phyloP scores from a whole-genome alignment of 2,797 vertebrate genomes.

The Fistularia commersonii region DNA sequence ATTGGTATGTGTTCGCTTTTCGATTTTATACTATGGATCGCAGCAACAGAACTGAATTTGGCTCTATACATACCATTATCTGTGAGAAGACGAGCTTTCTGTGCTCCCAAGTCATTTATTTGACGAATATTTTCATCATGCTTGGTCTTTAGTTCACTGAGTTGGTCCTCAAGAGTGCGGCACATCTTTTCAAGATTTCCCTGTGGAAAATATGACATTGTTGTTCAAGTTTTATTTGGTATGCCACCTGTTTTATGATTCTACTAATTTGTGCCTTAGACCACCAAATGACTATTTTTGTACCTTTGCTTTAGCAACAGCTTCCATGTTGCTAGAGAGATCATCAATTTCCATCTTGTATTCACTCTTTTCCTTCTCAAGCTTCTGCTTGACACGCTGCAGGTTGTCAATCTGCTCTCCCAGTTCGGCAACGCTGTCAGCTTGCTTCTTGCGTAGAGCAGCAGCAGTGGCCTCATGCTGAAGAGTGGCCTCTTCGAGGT shows the following conservation, averaged over 20 bases:
- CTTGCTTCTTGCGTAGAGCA: conserved; percentile 83
- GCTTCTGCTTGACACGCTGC: too few species aligned
- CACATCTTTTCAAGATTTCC: conserved; percentile 86
- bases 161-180: conserved; percentile 82
- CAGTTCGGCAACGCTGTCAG: too few species aligned
- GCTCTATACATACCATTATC: conserved; percentile 77
- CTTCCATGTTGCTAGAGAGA: conserved; percentile 81
- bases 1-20: conserved; percentile 2
- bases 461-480: conserved; percentile 84
- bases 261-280: background rate
- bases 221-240: too few species aligned
- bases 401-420: too few species aligned
- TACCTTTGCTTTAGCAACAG: conserved; percentile 85
- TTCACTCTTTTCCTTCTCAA: too few species aligned
- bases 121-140: conserved; percentile 81
- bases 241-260: too few species aligned
- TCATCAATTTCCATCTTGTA: conserved; percentile 88
- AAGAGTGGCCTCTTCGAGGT: conserved; percentile 85
- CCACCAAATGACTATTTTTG: background rate
- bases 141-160: conserved; percentile 82
- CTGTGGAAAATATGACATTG: too few species aligned
- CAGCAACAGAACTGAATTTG: background rate
- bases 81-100: conserved; percentile 83
- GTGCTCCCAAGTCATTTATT: conserved; percentile 77
- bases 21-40: background rate